Percentiles rank a stretch among this genome's conserved stretches.
Evolutionary conservation across 2,888 invertebrate species (phyloP).

Genomic region (Clusia tigrina): DNA sequence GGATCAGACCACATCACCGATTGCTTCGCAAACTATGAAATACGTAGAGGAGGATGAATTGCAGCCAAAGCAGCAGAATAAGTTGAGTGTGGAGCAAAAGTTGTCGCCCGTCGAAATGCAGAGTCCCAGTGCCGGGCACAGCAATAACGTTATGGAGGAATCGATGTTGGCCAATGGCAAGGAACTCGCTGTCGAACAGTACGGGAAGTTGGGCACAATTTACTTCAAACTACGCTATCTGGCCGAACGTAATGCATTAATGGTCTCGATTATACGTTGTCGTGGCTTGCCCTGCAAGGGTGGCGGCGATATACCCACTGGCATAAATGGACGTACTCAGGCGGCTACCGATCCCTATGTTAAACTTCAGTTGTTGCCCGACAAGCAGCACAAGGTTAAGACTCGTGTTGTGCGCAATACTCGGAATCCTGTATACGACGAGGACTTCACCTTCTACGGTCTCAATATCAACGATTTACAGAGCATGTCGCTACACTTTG

Average conservation of each 20-base stretch:
- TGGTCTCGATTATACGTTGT: conserved; percentile 91
- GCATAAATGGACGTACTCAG: conserved; percentile 64
- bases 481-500: conserved; percentile 91
- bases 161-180: conserved; percentile 40
- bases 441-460: conserved; percentile 99
- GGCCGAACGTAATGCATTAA: conserved; percentile 87
- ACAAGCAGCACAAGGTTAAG: conserved; percentile 97
- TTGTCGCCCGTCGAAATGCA: conserved; percentile 45
- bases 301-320: conserved; percentile 69
- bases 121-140: conserved; percentile 42
- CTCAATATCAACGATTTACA: conserved; percentile 85
- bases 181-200: conserved; percentile 57
- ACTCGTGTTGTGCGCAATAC: conserved; percentile 95
- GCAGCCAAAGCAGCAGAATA: conserved; percentile 41
- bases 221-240: conserved; percentile 91
- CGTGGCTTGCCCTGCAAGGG: conserved; percentile 78
- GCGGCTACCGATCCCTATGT: conserved; percentile 88
- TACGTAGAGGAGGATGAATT: conserved; percentile 63
- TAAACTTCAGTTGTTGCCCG: conserved; percentile 95
- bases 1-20: conserved; percentile 56
- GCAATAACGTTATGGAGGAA: conserved; percentile 53
- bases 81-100: conserved; percentile 36
- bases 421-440: conserved; percentile 95
- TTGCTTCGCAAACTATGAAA: conserved; percentile 56
- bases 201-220: conserved; percentile 82